Evolutionary conservation across 1,140 invertebrate genomes (phyloP), one percentile per base, ranked within the genome.

Genomic region (Cardiocondyla obscurior): DNA sequence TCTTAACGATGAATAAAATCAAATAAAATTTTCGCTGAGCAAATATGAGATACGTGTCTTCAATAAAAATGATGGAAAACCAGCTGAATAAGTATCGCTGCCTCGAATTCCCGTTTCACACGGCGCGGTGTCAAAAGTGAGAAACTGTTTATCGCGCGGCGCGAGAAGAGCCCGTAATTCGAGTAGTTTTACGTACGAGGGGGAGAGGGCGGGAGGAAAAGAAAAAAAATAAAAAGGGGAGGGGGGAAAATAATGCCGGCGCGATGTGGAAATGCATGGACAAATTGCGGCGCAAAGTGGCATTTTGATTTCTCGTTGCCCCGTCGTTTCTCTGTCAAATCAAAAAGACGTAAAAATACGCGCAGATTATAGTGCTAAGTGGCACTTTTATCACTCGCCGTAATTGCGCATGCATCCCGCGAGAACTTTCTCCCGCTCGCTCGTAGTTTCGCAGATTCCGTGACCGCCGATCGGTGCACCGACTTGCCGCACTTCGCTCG

Each of bases 341-440:
- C 72, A 67, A 69, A 87, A 67, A 55, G 82, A 74, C 85, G 82
- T 84, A 87, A 87, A 87, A 87, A 87, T 87, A 81, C 60, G 42
- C 67, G 77, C 84, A 87, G 83, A 87, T 87, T 87, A 87, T 82
- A 81, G 81, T 70, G 85, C 82, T 77, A 87, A 87, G 74, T 73
- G 83, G 76, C 86, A 84, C 85, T 87, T 88, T 87, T 87, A 87
- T 87, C 82, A 65, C 74, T 72, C 85, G 60, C 44, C 81, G 86
- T 81, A 88, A 87, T 88, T 87, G 82, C 85, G 72, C 55, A 84
- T 70, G 85, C 85, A 87, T 84, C 85, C 84, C 85, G 86, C 69
- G 60, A 60, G 67, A 73, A 87, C 82, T 84, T 87, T 87, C 85
- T 83, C 85, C 57, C 58, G 69, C 44, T 60, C 65, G 67, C 72